A percentile compares a stretch with the other conserved stretches of the same genome.
Evolutionary conservation across 2,888 invertebrate genomes (phyloP).

Genomic region (Lordiphosa andalusiaca): DNA sequence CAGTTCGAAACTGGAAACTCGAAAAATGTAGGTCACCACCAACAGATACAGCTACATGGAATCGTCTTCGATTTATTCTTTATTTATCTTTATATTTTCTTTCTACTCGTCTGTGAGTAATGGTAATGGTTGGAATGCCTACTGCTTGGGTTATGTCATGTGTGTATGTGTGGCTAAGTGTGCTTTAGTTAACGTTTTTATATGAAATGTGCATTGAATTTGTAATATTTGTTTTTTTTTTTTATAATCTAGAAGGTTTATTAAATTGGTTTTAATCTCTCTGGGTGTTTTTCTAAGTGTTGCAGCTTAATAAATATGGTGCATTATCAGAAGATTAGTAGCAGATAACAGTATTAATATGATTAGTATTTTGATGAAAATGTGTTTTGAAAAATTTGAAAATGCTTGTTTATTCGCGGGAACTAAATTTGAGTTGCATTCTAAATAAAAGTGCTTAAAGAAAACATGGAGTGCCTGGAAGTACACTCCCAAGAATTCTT

Average conservation of each 20-base stretch:
- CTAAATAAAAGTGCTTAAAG: too few relatives aligned
- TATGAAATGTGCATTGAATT: constrained; percentile 18
- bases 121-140: too few relatives aligned
- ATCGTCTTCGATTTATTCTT: constrained; percentile 2
- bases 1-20: constrained; percentile 26
- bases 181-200: constrained; percentile 20
- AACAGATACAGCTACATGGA: background rate
- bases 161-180: background rate
- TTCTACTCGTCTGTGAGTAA: background rate
- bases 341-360: too few relatives aligned
- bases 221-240: constrained; percentile 1
- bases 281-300: too few relatives aligned
- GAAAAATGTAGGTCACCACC: constrained; percentile 27
- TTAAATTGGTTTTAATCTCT: constrained; percentile 3
- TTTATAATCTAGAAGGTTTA: constrained; percentile 3
- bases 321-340: too few relatives aligned
- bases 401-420: too few relatives aligned
- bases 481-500: too few relatives aligned
- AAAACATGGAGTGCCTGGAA: too few relatives aligned
- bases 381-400: too few relatives aligned
- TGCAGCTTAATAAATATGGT: too few relatives aligned
- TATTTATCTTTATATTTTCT: constrained; percentile 6
- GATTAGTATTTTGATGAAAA: too few relatives aligned
- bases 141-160: constrained; percentile 11
- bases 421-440: too few relatives aligned